A percentile compares a stretch with the other conserved stretches of the same genome.
These are phyloP conservation scores for Takifugu flavidus DNA, from an alignment of 2,113 vertebrate genomes.

Conservation along the genomic window DNA sequence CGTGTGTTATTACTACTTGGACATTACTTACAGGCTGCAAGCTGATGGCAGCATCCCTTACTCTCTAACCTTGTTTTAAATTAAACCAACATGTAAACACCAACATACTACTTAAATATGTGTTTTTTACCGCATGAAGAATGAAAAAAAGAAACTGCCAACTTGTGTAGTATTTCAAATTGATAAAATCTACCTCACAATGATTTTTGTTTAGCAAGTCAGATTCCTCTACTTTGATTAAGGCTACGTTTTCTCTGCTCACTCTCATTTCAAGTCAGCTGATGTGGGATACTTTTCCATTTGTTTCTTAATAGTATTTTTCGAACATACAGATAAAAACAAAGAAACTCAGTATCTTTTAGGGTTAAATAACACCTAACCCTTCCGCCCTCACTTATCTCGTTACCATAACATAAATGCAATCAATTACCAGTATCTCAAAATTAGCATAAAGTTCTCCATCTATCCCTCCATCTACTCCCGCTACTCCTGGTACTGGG, in stretches of 20 bases:
- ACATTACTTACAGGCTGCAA: conserved; percentile 30
- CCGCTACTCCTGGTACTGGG: no score
- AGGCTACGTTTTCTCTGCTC: conserved; percentile 13
- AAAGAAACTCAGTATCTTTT: neutral
- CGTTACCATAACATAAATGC: no score
- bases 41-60: conserved; percentile 27
- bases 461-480: no score
- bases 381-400: no score
- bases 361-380: no score
- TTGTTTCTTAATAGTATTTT: conserved; percentile 13
- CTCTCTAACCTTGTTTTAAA: conserved; percentile 34
- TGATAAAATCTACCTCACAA: conserved; percentile 13
- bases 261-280: neutral
- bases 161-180: conserved; percentile 23
- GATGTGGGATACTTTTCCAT: conserved; percentile 23
- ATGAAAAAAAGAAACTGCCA: conserved; percentile 6
- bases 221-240: conserved; percentile 1
- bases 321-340: conserved; percentile 34
- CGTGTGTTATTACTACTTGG: conserved; percentile 61
- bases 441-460: no score
- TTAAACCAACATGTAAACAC: conserved; percentile 27
- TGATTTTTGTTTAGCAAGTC: conserved; percentile 20
- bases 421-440: no score
- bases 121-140: conserved; percentile 24
- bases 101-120: conserved; percentile 27